Evolutionary conservation across 2,888 invertebrate genomes (phyloP), one percentile per base, ranked within the genome.

Genomic region (Volucella inflata): DNA sequence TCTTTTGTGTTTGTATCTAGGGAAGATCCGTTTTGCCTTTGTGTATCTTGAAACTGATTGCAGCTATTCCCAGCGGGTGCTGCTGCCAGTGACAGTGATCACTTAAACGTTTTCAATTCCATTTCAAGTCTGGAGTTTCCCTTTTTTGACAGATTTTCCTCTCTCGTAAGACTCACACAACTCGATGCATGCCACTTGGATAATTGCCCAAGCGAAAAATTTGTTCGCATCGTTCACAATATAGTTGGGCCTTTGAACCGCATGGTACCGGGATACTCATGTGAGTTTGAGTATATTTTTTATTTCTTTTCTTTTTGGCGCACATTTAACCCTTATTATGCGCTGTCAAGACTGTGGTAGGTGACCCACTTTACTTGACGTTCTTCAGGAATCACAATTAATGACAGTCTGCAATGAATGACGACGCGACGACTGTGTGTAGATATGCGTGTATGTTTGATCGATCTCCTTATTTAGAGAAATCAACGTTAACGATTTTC

Each of bases 241-340:
- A 62, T 3, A 30, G 30, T 30, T 30, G 30, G 30, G 30, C 30
- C 30, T 30, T 30, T 30, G 67, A 30, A 55, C 30, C 55, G 14
- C 36, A 55, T 55, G 0, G 30, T 30, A 30, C 30, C 30, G 6
- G 6, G 30, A 6, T 30, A 30, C 30, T 6, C 30, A 30, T 30
- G 6, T 6, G 30, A 30, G 30, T 30, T 30, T 30, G 30, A 6
- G 30, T 30, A 30, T 30, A 1, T 30, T 4, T 30, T 30, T 30
- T 30, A 1, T 30, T 30, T 21, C 0, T 30, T 30, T 30, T 30
- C 36, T 8, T 17, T 44, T 57, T 40, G 42, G 59, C 40, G 75
- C 50, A 46, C 75, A 57, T 81, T 81, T 75, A 81, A 81, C 81
- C 70, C 81, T 76, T 81, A 57, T 81, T 64, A 51, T 75, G 76